These are phyloP conservation scores for Drosophila kanekoi DNA, from an alignment of 2,888 invertebrate species.

Conservation along the genomic window DNA sequence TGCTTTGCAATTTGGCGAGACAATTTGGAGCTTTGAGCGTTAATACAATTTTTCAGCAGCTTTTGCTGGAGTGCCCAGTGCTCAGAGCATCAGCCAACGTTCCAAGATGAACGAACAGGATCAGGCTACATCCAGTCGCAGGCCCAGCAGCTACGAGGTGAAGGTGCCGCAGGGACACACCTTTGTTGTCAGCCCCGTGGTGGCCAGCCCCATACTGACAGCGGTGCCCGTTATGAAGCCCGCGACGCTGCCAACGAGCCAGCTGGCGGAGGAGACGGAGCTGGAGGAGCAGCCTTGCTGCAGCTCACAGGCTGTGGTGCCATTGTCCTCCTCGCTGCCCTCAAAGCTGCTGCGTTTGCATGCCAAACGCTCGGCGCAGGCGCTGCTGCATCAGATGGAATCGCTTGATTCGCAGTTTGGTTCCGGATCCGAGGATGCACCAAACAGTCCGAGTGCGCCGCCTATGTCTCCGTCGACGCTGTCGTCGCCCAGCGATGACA, in stretches of 20 bases:
- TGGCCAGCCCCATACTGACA: constrained; percentile 50
- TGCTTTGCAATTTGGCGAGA: not conserved
- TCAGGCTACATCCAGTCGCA: constrained; percentile 5
- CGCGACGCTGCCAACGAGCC: constrained; percentile 3
- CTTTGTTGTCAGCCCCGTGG: constrained; percentile 77
- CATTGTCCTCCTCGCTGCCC: constrained; percentile 83
- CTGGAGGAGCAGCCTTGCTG: constrained; percentile 65
- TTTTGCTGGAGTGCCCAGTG: constrained; percentile 71
- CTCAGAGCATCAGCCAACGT: constrained; percentile 69
- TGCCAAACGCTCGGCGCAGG: constrained; percentile 79
- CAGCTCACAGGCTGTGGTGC: constrained; percentile 80
- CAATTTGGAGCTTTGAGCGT: too few relatives aligned
- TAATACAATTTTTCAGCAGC: constrained; percentile 9
- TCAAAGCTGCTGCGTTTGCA: constrained; percentile 83
- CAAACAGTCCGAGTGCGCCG: constrained; percentile 61
- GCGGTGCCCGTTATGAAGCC: constrained; percentile 72
- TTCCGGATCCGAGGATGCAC: constrained; percentile 61
- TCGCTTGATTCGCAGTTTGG: constrained; percentile 80
- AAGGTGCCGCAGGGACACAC: constrained; percentile 75
- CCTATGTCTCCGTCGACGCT: constrained; percentile 66
- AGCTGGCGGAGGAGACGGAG: constrained; percentile 5
- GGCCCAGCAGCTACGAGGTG: constrained; percentile 52
- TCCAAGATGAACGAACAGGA: constrained; percentile 39
- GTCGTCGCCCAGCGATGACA: constrained; percentile 63
- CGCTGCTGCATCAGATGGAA: constrained; percentile 73